Evolutionary conservation across 2,888 invertebrate species (phyloP), one percentile per base, ranked within the genome.

Genomic region (Ptilodon capucinus): DNA sequence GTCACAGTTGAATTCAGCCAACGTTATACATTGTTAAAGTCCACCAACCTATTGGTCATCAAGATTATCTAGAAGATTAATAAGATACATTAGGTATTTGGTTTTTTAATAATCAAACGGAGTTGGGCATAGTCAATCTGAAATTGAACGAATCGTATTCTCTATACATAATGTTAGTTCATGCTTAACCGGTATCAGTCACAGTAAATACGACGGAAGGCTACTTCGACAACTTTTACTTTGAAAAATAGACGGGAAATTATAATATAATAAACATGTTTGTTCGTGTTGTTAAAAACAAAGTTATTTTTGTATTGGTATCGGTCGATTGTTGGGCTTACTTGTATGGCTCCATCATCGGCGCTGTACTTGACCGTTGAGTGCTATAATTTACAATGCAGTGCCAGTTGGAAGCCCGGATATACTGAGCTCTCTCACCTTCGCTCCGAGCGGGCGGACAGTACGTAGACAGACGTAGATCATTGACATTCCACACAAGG

Each of bases 401-500:
- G 2, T 13, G 39, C 21, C 21, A n/a, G 19, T 44, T 38, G 48
- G 40, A 36, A 51, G 17, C 30, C 45, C 28, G 28, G 48, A 51
- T 54, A 25, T 38, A 43, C 35, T 16, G 17, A 28, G 40, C 25
- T 42, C 23, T 32, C n/a, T 53, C 47, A 46, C 64, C 64, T 57
- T 66, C 57, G 28, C 40, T 36, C 51, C 34, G 46, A 40, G 39
- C 57, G 49, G 44, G 39, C 14, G 36, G 13, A 8, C 36, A n/a
- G 18, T 25, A 42, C 16, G 40, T 60, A 47, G 47, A 39, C 17
- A 35, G n/a, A 8, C 38, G 38, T 19, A 19, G 19, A 49, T 23
- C 49, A 43, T 50, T 54, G 54, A 52, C 48, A 48, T 51, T 53
- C 55, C 47, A 43, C 32, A 39, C 48, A 48, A 51, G 52, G 57